Percentiles rank a stretch among this genome's conserved stretches.
These are phyloP conservation scores for Clarias gariepinus DNA, from an alignment of 2,113 vertebrate genomes.

Conservation along the genomic window DNA sequence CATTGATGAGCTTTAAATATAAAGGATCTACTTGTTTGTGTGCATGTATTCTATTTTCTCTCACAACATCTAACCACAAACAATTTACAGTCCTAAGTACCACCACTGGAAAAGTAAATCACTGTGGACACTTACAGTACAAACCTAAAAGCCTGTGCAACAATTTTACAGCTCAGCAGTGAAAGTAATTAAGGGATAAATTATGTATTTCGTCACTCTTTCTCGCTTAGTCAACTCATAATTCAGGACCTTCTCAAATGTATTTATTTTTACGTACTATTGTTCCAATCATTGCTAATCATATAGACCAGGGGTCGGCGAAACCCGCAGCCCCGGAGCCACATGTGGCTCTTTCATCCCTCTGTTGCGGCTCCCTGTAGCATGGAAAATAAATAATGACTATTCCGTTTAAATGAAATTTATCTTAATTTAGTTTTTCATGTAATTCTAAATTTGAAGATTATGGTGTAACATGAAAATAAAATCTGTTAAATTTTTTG, in stretches of 20 bases:
- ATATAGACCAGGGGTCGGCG: too few relatives aligned
- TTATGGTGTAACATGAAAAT: too few relatives aligned
- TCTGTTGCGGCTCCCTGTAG: too few relatives aligned
- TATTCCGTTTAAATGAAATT: too few relatives aligned
- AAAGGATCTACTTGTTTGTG: constrained; percentile 22
- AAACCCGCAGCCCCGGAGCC: too few relatives aligned
- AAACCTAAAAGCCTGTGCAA: constrained; percentile 49
- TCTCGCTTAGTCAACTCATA: not conserved
- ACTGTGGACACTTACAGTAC: constrained; percentile 58
- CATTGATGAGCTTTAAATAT: constrained; percentile 21
- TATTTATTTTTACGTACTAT: not conserved
- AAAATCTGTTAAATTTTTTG: too few relatives aligned
- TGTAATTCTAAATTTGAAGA: too few relatives aligned
- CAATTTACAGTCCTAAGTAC: constrained; percentile 51
- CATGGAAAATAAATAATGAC: too few relatives aligned
- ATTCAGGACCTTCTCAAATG: not conserved
- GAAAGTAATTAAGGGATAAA: constrained; percentile 63
- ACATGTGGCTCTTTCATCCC: too few relatives aligned
- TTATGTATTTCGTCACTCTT: constrained; percentile 45
- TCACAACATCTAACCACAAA: constrained; percentile 21
- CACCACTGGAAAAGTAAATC: constrained; percentile 65
- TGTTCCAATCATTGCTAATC: not conserved
- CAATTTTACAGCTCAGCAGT: constrained; percentile 62
- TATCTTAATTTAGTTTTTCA: too few relatives aligned
- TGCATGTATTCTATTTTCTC: constrained; percentile 42